phyloP scores from a whole-genome alignment of 2,113 vertebrate species.

The Okapia johnstoni region DNA sequence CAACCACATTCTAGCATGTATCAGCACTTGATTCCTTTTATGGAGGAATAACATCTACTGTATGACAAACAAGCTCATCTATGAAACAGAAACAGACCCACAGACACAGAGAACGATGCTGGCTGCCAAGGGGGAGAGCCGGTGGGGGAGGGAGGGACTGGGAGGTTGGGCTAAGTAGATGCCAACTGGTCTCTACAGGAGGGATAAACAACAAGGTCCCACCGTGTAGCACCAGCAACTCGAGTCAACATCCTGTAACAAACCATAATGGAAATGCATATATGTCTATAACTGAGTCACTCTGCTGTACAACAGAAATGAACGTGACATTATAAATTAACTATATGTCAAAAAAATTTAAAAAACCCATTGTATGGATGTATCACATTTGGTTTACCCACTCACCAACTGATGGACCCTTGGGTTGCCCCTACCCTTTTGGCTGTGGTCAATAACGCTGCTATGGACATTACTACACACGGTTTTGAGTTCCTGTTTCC shows the following conservation, averaged over 20 bases:
- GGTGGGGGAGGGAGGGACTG: background rate
- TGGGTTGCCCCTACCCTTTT: background rate
- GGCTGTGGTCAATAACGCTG: background rate
- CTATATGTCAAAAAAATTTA: rapidly evolving
- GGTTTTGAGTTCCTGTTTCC: background rate
- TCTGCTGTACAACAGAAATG: background rate
- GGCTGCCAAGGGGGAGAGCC: background rate
- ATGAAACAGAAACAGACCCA: background rate
- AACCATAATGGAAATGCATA: rapidly evolving
- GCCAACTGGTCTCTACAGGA: rapidly evolving
- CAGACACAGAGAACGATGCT: background rate
- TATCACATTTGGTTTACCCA: rapidly evolving
- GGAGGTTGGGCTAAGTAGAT: background rate
- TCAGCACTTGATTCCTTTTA: background rate
- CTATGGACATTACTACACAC: rapidly evolving
- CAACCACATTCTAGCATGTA: background rate
- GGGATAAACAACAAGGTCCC: background rate
- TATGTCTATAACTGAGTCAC: rapidly evolving
- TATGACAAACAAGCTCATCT: background rate
- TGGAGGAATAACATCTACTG: too few relatives aligned
- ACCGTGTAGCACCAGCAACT: rapidly evolving
- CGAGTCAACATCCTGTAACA: rapidly evolving
- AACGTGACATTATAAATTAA: too few relatives aligned
- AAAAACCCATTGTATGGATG: background rate
- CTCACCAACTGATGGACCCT: rapidly evolving